Base-by-base conservation (phyloP, 2,888 invertebrate species). In the Orthosia incerta region DNA sequence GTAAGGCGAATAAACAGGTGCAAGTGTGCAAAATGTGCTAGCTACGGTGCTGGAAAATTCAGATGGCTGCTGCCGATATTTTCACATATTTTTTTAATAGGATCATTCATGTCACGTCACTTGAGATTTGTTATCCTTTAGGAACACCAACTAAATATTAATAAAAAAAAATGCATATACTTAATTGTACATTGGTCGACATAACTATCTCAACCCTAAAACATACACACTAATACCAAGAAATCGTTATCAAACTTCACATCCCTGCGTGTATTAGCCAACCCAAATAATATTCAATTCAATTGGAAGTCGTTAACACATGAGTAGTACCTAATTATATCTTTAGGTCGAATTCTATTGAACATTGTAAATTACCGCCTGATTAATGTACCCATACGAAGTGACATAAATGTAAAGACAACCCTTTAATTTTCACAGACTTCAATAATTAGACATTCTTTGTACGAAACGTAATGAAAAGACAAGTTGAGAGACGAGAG, bases 391-490 rank as follows among this genome's bases (percentile, higher is more conserved):
- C 1, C 0, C 0, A 18, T 46, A 2, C 23, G 11, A 50, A 50
- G 39, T 51, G 13, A 39, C n/a, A 18, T 57, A 5, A 59, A 64
- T 26, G 2, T 20, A n/a, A 48, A 12, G 31, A 48, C 26, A 7
- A 9, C 45, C 20, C 15, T 20, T 45, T 15, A 0, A 60, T 55
- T 55, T 55, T 13, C 60, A 31, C 45, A 51, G 23, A 31, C 31
- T 76, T 71, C n/a, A 76, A 71, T 71, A 56, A 72, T 65, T 65
- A 65, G 23, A 71, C 15, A 76, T 76, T 71, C 18, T 65, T 77
- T 61, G n/a, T 51, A 56, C n/a, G 60, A 51, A 64, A 46, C n/a
- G 65, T 65, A 77, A 77, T 76, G 65, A 76, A 76, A 71, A 76
- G 60, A 50, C 50, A 61, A 60, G n/a, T 51, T n/a, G 56, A 71